phyloP scores from a whole-genome alignment of 2,797 vertebrate species.

The Setipinna tenuifilis region DNA sequence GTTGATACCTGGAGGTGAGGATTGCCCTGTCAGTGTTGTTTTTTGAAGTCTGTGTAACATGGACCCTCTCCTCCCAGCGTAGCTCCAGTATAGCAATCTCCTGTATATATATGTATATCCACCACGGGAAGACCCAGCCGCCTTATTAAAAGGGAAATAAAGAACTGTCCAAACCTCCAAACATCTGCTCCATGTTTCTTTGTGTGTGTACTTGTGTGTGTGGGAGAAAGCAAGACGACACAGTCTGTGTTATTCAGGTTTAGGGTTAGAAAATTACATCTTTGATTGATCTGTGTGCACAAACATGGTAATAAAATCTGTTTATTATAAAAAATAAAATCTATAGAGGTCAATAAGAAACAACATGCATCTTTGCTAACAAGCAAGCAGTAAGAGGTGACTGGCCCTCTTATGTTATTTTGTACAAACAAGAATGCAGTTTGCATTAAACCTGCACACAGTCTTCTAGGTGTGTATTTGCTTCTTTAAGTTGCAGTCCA shows the following conservation, averaged over 20 bases:
- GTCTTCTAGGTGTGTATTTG: not conserved
- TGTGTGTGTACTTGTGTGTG: not conserved
- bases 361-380: not conserved
- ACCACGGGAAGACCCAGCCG: constrained; percentile 78
- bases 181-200: constrained; percentile 18
- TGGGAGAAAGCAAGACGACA: too few relatives aligned
- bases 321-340: not conserved
- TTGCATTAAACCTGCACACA: not conserved
- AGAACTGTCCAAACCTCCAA: constrained; percentile 78
- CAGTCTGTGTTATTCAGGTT: too few relatives aligned
- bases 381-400: not conserved
- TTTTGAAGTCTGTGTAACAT: constrained; percentile 82
- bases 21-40: constrained; percentile 75
- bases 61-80: constrained; percentile 77
- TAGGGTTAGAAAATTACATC: too few relatives aligned
- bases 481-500: not conserved
- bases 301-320: not conserved
- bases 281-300: not conserved
- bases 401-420: not conserved
- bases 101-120: constrained; percentile 80
- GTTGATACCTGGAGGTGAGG: constrained; percentile 75
- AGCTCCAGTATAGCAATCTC: constrained; percentile 80
- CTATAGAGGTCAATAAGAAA: not conserved
- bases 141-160: constrained; percentile 84
- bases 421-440: not conserved